Evolutionary conservation across 1,140 invertebrate genomes (phyloP).

Genomic region (Brachionus rubens): DNA sequence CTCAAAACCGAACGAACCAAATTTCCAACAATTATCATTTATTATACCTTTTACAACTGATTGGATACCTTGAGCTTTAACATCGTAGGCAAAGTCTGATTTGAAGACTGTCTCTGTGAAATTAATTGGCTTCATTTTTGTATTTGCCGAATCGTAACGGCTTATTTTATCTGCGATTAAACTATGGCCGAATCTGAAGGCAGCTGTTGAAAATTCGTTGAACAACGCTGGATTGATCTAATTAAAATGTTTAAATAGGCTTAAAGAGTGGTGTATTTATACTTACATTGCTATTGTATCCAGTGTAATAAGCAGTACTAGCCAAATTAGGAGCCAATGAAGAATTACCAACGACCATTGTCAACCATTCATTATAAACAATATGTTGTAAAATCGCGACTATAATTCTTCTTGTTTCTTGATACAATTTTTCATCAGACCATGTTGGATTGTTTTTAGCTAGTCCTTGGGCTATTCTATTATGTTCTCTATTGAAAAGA

Average conservation of each 20-base stretch:
- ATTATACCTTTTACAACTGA: conserved; percentile 26
- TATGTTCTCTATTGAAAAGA: conserved; percentile 62
- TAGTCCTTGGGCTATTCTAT: conserved; percentile 49
- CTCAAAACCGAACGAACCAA: conserved; percentile 9
- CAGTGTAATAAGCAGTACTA: background rate
- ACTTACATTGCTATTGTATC: conserved; percentile 12
- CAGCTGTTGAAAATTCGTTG: conserved; percentile 40
- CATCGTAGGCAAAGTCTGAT: conserved; percentile 10
- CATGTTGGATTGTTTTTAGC: conserved; percentile 46
- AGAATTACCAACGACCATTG: conserved; percentile 74
- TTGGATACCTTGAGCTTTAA: conserved; percentile 13
- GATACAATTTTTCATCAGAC: conserved; percentile 52
- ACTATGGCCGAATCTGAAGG: conserved; percentile 42
- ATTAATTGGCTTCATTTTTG: background rate
- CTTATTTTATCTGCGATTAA: background rate
- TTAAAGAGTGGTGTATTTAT: background rate
- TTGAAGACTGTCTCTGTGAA: conserved; percentile 4
- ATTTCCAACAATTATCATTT: conserved; percentile 11
- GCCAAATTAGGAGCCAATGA: background rate
- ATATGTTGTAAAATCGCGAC: conserved; percentile 87
- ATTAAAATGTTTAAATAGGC: background rate
- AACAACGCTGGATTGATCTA: conserved; percentile 19
- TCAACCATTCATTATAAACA: conserved; percentile 88
- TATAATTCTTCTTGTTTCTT: conserved; percentile 80
- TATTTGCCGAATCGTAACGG: background rate